Evolutionary conservation across 2,797 vertebrate genomes (phyloP), one percentile per base, ranked within the genome.

Genomic region (Coilia nasus): DNA sequence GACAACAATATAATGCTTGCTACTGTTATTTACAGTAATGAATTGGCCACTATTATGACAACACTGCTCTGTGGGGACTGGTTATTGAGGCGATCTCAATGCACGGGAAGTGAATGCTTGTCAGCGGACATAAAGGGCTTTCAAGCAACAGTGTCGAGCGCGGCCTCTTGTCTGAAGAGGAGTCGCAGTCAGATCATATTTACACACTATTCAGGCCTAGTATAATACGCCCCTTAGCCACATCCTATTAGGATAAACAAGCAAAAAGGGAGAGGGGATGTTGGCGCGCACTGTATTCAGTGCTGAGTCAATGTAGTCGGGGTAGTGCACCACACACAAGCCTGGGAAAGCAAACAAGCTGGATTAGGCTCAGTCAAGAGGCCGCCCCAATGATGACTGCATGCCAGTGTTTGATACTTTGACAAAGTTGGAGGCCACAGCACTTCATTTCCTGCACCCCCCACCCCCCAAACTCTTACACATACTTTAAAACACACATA

Each of bases 321-420:
- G 35, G 31, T 92, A 90, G 82, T 82, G 89, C 92, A 91, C 90
- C 91, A 92, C 92, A 93, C 94, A 93, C 92, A 92, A 93, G 92
- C 93, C 94, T 95, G 94, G 93, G 93, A 95, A 95, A 95, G 94
- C 93, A 94, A 95, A 95, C 95, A 95, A 94, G 90, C 90, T 84
- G 92, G 94, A 96, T 95, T 94, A 95, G 88, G 86, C 89, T 90
- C 91, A 92, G 94, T 95, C 92, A 95, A 95, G 94, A 93, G 90
- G 90, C 90, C 9, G 9, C 9, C 0, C 15, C 28, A 28, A 87
- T 88, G 91, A 78, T 88, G 91, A 91, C 89, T 94, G 92, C 94
- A 93, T 93, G 90, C 93, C 91, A 90, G 89, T 90, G 92, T 89
- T 91, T 90, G 89, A 91, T 93, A 89, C 90, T 92, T 84, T 86